These are phyloP conservation scores for Vespertilio murinus DNA, from an alignment of 2,797 vertebrate genomes.

Conservation along the genomic window DNA sequence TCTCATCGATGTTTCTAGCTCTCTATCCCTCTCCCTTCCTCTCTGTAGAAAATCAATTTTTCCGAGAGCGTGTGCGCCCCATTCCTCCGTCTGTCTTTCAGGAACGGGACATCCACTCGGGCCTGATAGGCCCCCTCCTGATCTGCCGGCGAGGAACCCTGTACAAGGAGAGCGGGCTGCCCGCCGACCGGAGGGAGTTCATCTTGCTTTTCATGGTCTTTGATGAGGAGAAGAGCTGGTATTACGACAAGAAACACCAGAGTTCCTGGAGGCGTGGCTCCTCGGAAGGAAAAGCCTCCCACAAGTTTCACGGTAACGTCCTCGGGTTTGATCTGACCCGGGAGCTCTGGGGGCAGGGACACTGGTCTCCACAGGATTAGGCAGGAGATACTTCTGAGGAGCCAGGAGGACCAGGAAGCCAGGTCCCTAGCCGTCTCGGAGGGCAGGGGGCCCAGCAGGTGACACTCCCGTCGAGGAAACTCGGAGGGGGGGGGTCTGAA, in stretches of 20 bases:
- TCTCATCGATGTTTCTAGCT: too few species aligned
- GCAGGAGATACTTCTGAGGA: not conserved
- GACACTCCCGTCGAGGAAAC: not conserved
- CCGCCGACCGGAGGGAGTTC: slow-evolving; percentile 86
- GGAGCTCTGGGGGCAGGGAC: not conserved
- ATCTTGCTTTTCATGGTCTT: slow-evolving; percentile 95
- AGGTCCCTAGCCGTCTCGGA: not conserved
- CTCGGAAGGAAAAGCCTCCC: slow-evolving; percentile 80
- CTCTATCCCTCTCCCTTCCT: too few species aligned
- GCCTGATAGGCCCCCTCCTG: slow-evolving; percentile 94
- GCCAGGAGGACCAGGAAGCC: not conserved
- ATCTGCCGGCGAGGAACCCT: slow-evolving; percentile 91
- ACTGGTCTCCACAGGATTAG: not conserved
- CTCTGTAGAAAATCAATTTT: too few species aligned
- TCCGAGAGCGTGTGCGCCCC: not conserved
- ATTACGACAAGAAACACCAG: slow-evolving; percentile 86
- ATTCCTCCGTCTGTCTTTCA: slow-evolving; percentile 76
- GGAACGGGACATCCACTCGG: slow-evolving; percentile 95
- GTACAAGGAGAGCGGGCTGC: slow-evolving; percentile 62
- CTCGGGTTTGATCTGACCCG: slow-evolving; percentile 22
- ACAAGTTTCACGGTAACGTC: slow-evolving; percentile 91
- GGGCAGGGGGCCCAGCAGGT: not conserved
- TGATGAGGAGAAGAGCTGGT: slow-evolving; percentile 97
- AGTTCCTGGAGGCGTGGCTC: slow-evolving; percentile 80
- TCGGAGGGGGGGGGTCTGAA: not conserved